Conservation (phyloP, 2,797 vertebrate genomes). For the Danio albolineatus region DNA sequence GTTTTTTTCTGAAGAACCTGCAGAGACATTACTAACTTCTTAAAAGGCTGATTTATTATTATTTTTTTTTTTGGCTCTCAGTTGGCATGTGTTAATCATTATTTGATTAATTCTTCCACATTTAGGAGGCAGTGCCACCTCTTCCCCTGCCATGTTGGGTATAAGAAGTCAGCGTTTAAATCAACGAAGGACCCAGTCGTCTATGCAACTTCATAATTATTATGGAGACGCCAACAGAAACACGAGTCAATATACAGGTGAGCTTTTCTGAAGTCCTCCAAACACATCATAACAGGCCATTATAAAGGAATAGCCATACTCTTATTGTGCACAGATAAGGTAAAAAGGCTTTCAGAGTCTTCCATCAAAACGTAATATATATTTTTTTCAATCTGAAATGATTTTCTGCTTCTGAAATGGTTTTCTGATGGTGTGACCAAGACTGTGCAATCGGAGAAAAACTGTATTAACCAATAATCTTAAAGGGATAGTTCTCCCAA, state of each 20-base stretch:
- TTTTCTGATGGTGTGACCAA: not conserved
- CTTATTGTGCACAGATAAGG: not conserved
- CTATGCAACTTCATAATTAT: conserved; percentile 97
- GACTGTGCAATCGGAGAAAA: not conserved
- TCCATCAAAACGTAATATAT: not conserved
- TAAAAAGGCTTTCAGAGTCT: not conserved
- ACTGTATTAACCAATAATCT: not conserved
- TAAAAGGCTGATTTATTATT: not conserved
- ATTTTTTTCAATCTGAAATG: too few species aligned
- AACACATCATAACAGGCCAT: too few species aligned
- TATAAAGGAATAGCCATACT: not conserved
- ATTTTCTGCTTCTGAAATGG: not conserved
- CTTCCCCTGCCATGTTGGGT: conserved; percentile 94
- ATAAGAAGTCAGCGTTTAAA: conserved; percentile 90
- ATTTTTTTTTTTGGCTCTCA: conserved; percentile 13
- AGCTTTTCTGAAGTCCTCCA: conserved; percentile 34
- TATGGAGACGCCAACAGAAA: conserved; percentile 91
- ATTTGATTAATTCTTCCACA: not conserved
- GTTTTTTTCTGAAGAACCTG: not conserved
- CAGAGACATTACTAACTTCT: not conserved
- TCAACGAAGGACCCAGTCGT: conserved; percentile 90
- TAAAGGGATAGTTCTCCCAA: too few species aligned
- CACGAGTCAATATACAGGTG: conserved; percentile 90
- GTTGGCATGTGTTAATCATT: not conserved
- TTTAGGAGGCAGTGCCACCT: conserved; percentile 94